phyloP scores from a whole-genome alignment of 2,888 invertebrate species.

The Caenorhabditis doughertyi region DNA sequence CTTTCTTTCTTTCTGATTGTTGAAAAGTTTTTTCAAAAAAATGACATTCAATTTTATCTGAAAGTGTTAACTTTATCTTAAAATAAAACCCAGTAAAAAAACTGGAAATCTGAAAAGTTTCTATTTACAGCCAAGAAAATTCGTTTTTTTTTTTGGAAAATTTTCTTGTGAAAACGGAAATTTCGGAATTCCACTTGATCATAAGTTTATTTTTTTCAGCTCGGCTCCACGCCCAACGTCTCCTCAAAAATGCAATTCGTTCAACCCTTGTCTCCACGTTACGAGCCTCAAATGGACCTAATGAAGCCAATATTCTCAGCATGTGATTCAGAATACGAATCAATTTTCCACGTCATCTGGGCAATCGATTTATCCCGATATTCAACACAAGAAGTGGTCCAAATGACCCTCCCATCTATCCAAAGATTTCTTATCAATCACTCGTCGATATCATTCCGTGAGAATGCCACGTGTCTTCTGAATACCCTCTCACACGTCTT shows the following conservation, averaged over 20 bases:
- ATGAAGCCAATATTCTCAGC: conserved; percentile 56
- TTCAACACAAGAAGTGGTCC: conserved; percentile 29
- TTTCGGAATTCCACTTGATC: too few species aligned
- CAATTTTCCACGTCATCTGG: conserved; percentile 72
- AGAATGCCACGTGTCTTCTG: conserved; percentile 52
- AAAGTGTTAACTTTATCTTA: too few species aligned
- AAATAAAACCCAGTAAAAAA: too few species aligned
- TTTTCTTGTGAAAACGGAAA: too few species aligned
- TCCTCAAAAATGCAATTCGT: conserved; percentile 68
- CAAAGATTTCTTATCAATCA: conserved; percentile 34
- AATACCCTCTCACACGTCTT: conserved; percentile 45
- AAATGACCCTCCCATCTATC: conserved; percentile 27
- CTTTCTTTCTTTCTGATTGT: too few species aligned
- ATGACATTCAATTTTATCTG: too few species aligned
- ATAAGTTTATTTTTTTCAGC: conserved; percentile 63
- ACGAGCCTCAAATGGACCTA: conserved; percentile 51
- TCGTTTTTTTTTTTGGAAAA: too few species aligned
- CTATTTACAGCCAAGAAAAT: too few species aligned
- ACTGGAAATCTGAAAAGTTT: too few species aligned
- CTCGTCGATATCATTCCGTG: conserved; percentile 43
- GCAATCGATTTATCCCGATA: conserved; percentile 57
- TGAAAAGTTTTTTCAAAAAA: too few species aligned
- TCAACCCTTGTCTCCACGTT: conserved; percentile 63
- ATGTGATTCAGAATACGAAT: conserved; percentile 58
- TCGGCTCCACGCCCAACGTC: conserved; percentile 59